Percentiles rank a stretch among this genome's conserved stretches.
Conservation (phyloP, 2,888 invertebrate species). For the Odontothrips loti region DNA sequence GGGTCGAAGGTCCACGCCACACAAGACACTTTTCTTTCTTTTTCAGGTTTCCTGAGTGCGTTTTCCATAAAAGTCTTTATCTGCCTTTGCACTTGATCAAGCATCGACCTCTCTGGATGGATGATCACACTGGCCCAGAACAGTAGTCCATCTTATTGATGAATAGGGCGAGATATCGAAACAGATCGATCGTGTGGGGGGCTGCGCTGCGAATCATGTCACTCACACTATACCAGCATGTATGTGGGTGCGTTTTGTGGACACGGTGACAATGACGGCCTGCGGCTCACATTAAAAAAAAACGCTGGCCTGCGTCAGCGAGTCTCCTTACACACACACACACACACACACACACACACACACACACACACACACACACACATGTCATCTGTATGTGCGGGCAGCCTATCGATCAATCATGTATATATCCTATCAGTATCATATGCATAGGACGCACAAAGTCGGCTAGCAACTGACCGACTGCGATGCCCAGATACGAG, state of each 20-base stretch:
- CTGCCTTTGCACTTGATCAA: too few species aligned
- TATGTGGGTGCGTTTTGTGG: neutral
- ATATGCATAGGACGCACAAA: neutral
- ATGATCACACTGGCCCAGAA: neutral
- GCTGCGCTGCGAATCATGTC: neutral
- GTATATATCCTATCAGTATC: neutral
- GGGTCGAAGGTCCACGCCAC: too few species aligned
- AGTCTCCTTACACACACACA: too few species aligned
- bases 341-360: too few species aligned
- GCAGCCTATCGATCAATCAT: constrained; percentile 14
- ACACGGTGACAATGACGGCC: constrained; percentile 3
- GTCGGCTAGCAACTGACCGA: too few species aligned
- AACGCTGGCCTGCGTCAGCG: neutral
- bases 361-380: too few species aligned
- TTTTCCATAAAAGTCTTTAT: too few species aligned
- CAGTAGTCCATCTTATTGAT: neutral
- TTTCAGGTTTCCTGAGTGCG: too few species aligned
- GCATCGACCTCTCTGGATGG: neutral
- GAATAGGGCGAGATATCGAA: neutral
- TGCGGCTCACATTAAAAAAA: neutral
- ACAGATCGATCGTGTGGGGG: neutral
- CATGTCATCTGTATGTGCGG: neutral
- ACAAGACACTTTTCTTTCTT: too few species aligned
- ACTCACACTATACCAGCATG: neutral
- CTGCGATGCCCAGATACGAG: too few species aligned